phyloP scores from a whole-genome alignment of 2,888 invertebrate genomes.

The Tinea trinotella region DNA sequence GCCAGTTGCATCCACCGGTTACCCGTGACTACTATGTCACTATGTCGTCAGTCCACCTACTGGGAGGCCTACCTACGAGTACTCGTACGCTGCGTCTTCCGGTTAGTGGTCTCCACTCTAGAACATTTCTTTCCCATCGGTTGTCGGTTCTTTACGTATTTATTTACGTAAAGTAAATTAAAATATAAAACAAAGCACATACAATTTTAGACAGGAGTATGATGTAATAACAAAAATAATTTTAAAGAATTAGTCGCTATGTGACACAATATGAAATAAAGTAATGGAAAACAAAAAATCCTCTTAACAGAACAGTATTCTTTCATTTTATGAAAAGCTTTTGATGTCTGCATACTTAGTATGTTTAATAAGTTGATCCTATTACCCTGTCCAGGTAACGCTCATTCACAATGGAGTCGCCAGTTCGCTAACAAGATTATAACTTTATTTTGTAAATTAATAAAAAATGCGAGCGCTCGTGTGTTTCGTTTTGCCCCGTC shows the following conservation, averaged over 20 bases:
- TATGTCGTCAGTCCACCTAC: too few relatives aligned
- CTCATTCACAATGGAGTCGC: constrained; percentile 53
- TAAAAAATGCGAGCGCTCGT: constrained; percentile 51
- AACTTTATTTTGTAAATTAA: constrained; percentile 70
- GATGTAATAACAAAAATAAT: not conserved
- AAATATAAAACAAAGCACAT: too few relatives aligned
- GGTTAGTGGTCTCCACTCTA: too few relatives aligned
- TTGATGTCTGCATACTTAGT: constrained; percentile 70
- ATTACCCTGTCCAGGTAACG: constrained; percentile 69
- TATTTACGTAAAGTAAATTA: too few relatives aligned
- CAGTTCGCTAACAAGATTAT: constrained; percentile 67
- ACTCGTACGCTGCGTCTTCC: too few relatives aligned
- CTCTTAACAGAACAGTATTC: constrained; percentile 59
- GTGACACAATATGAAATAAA: constrained; percentile 21
- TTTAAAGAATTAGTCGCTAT: not conserved
- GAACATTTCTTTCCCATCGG: too few relatives aligned
- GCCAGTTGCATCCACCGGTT: too few relatives aligned
- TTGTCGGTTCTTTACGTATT: too few relatives aligned
- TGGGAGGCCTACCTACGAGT: too few relatives aligned
- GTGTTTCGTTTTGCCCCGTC: constrained; percentile 37
- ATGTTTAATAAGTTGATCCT: constrained; percentile 71
- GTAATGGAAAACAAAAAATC: constrained; percentile 40
- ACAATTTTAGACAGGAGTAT: too few relatives aligned
- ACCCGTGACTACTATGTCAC: too few relatives aligned
- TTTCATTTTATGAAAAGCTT: constrained; percentile 52